Percentiles rank a stretch among this genome's conserved stretches.
Conservation (phyloP, 2,113 vertebrate species). For the Mus spicilegus region DNA sequence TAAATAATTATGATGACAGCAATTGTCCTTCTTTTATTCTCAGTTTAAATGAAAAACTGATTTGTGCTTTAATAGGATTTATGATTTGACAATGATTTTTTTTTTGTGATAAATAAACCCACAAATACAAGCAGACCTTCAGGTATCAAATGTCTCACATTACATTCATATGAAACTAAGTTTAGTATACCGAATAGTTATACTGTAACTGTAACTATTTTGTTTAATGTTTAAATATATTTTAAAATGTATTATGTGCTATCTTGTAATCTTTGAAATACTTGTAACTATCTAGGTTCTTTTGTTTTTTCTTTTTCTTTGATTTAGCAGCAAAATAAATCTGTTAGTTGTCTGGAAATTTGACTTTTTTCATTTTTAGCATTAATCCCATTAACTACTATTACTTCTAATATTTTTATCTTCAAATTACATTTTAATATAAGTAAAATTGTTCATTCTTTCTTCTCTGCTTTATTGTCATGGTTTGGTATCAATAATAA, state of each 20-base stretch:
- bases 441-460: not conserved
- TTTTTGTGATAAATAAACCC: not conserved
- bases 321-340: not conserved
- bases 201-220: not conserved
- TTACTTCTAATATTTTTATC: not conserved
- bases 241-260: not conserved
- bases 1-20: conserved; percentile 63
- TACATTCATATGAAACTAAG: not conserved
- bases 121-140: not conserved
- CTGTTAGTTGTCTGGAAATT: not conserved
- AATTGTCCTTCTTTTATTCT: conserved; percentile 63
- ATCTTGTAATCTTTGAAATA: conserved; percentile 2
- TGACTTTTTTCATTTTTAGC: not conserved
- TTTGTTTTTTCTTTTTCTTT: not conserved
- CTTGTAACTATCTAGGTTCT: not conserved
- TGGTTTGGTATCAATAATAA: not conserved
- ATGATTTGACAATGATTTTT: not conserved
- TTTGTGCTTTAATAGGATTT: conserved; percentile 29
- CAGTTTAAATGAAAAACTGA: conserved; percentile 26
- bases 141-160: not conserved
- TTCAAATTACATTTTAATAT: not conserved
- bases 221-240: not conserved
- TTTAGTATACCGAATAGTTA: not conserved
- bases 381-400: not conserved
- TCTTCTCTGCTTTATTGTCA: not conserved